Base-by-base conservation (phyloP, 2,888 invertebrate genomes). In the Mayetiola destructor region DNA sequence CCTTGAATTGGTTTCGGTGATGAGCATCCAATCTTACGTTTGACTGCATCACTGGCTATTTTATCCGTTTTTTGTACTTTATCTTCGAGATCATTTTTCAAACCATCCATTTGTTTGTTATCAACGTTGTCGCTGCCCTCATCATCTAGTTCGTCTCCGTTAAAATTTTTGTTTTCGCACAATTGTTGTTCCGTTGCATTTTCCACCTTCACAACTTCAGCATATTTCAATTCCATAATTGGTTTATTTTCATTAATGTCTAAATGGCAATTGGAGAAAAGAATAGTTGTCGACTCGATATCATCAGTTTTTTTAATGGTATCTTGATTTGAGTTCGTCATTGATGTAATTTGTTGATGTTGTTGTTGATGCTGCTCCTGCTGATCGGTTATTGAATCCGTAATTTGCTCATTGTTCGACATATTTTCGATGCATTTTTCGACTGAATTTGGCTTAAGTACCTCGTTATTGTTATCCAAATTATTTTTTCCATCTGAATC, bases 321-420 rank as follows among this genome's bases (percentile, higher is more conserved):
- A 27, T 32, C 54, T 58, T 23, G 59, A 61, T 62, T 58, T 60
- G 55, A 57, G 56, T 16, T 64, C 60, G n/a, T n/a, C n/a, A n/a
- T n/a, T n/a, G 18, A 63, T 62, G n/a, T 63, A 59, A 9, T 65
- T 63, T 6, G 66, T 60, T 3, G 64, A 61, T 9, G 64, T 60
- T 42, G 65, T 63, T 40, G 61, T 60, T 53, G 60, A 63, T 57
- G 64, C 23, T 21, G 2, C 14, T 23, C 6, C 10, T 20, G 4
- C 18, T 29, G 16, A 10, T n/a, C 16, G 2, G 2, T 16, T 18
- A 32, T 16, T 4, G n/a, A 27, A n/a, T 27, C 27, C 9, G 6
- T 40, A 40, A 6, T 48, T 27, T 48, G 27, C 27, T 48, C 48
- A 9, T 2, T 48, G 16, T 48, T 48, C 9, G 27, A 20, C 2